Percentiles rank a stretch among this genome's conserved stretches.
phyloP scores from a whole-genome alignment of 2,797 vertebrate genomes.

The Arctocebus calabarensis region DNA sequence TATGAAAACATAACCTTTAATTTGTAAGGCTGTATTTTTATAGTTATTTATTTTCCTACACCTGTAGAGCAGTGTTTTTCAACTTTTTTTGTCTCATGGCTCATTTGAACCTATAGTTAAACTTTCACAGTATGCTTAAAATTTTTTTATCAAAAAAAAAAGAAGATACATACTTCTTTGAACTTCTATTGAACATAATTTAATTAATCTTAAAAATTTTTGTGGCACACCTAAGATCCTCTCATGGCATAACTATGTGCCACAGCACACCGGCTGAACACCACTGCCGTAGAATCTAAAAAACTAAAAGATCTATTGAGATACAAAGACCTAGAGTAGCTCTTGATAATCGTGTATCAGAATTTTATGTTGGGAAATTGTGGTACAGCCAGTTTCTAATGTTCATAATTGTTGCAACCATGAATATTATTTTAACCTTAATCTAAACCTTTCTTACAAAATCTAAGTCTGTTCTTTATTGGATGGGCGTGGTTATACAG shows the following conservation, averaged over 20 bases:
- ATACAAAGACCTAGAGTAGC: not conserved
- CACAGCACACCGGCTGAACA: too few species aligned
- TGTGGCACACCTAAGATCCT: too few species aligned
- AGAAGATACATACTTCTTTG: too few species aligned
- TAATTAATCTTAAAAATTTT: too few species aligned
- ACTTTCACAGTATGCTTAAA: too few species aligned
- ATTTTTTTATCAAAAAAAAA: too few species aligned
- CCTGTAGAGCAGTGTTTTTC: not conserved
- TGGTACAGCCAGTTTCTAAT: not conserved
- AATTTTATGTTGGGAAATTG: not conserved
- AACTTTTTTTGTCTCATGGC: too few species aligned
- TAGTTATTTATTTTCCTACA: not conserved
- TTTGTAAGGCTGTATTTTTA: not conserved
- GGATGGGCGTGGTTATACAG: not conserved
- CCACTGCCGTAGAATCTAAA: too few species aligned
- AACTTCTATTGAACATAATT: too few species aligned
- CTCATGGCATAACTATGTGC: too few species aligned
- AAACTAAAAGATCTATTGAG: too few species aligned
- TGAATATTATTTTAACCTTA: not conserved
- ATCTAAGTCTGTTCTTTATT: not conserved
- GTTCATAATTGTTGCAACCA: not conserved
- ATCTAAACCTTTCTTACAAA: not conserved
- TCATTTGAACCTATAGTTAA: too few species aligned
- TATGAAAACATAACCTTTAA: not conserved
- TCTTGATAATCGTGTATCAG: not conserved